Percentiles rank a stretch among this genome's conserved stretches.
These are phyloP conservation scores for Botia almorhae DNA, from an alignment of 2,797 vertebrate genomes.

Conservation along the genomic window DNA sequence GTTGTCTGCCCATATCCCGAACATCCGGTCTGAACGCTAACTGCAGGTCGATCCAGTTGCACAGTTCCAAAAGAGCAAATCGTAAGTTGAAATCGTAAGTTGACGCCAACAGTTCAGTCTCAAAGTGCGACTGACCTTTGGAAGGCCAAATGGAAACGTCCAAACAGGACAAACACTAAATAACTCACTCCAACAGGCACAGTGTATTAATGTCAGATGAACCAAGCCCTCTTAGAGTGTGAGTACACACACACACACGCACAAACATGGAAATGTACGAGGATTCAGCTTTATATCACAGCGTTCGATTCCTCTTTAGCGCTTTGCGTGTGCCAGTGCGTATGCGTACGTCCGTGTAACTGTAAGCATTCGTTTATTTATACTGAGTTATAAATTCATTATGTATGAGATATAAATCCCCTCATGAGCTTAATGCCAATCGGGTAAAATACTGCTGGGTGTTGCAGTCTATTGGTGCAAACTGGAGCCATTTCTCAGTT, in stretches of 20 bases:
- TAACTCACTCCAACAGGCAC: constrained; percentile 40
- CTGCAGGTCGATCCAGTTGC: not conserved
- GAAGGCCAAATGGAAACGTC: constrained; percentile 58
- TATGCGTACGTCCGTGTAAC: constrained; percentile 34
- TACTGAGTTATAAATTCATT: not conserved
- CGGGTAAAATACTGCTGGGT: constrained; percentile 38
- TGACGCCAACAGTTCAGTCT: not conserved
- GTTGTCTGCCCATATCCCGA: not conserved
- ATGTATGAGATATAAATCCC: not conserved
- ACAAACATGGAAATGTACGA: constrained; percentile 40
- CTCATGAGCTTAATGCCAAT: not conserved
- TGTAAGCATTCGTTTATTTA: constrained; percentile 15
- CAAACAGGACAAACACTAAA: constrained; percentile 18
- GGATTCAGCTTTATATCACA: constrained; percentile 22
- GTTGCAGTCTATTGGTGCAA: constrained; percentile 30
- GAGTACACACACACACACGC: constrained; percentile 52
- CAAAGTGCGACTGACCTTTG: constrained; percentile 4
- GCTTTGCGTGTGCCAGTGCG: constrained; percentile 60
- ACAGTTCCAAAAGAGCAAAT: not conserved
- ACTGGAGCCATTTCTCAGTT: not conserved
- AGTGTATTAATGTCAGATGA: constrained; percentile 36
- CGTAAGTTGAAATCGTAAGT: not conserved
- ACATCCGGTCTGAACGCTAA: not conserved
- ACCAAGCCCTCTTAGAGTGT: constrained; percentile 23
- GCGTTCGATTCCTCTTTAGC: constrained; percentile 2